A percentile compares a stretch with the other conserved stretches of the same genome.
These are phyloP conservation scores for Luperina testacea DNA, from an alignment of 2,888 invertebrate genomes.

Conservation along the genomic window DNA sequence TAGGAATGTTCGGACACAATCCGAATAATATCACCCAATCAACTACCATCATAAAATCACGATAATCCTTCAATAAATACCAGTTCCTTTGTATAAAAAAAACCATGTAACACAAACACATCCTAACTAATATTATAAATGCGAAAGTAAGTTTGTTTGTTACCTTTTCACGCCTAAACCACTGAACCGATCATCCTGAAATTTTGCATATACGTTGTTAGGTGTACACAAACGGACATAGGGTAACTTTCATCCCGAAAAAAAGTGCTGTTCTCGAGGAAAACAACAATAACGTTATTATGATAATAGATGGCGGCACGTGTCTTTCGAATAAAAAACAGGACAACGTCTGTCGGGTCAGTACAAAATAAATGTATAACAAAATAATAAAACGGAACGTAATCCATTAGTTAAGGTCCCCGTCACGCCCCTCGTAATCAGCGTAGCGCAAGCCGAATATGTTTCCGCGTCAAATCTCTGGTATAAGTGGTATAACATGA, in stretches of 20 bases:
- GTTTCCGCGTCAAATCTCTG: conserved; percentile 44
- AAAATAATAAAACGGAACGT: conserved; percentile 25
- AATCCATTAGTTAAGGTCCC: conserved; percentile 53
- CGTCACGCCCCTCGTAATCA: conserved; percentile 44
- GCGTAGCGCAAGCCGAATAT: conserved; percentile 44
- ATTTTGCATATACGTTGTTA: too few species aligned
- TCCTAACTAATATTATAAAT: too few species aligned
- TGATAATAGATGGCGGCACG: too few species aligned
- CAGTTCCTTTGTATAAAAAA: conserved; percentile 23
- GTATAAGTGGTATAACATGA: conserved; percentile 12
- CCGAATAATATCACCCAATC: background rate
- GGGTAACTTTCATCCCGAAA: too few species aligned
- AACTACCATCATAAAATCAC: background rate
- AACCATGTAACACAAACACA: conserved; percentile 38
- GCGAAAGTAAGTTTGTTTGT: too few species aligned
- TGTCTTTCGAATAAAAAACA: too few species aligned
- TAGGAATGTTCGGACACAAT: background rate
- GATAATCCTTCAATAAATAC: background rate
- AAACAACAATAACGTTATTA: too few species aligned
- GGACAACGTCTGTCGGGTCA: too few species aligned
- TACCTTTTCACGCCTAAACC: too few species aligned
- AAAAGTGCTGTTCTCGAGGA: too few species aligned
- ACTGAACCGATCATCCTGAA: too few species aligned
- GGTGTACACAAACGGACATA: too few species aligned
- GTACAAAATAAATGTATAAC: conserved; percentile 34